Evolutionary conservation across 1,140 invertebrate genomes (phyloP).

Genomic region (Euborellia annulipes): DNA sequence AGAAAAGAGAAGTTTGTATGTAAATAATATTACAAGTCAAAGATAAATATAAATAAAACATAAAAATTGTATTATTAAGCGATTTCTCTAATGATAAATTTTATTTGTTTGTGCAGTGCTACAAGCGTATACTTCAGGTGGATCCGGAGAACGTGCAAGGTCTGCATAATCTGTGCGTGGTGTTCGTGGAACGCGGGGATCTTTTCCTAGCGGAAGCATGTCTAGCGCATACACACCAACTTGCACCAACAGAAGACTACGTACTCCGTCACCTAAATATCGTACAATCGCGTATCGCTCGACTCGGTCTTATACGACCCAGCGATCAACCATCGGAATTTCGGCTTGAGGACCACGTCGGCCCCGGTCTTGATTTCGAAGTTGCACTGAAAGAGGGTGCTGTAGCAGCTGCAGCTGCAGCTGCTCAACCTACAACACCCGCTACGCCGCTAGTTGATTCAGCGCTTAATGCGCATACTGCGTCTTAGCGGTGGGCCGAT

Average conservation of each 20-base stretch:
- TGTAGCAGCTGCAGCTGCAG: no score
- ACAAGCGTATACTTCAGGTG: conserved; percentile 66
- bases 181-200: conserved; percentile 80
- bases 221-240: conserved; percentile 53
- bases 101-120: conserved; percentile 49
- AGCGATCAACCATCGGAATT: no score
- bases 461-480: no score
- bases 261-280: conserved; percentile 75
- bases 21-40: no score
- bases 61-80: not conserved
- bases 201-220: conserved; percentile 69
- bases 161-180: conserved; percentile 89
- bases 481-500: no score
- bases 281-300: conserved; percentile 57
- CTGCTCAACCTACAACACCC: no score
- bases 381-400: no score
- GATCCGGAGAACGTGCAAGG: conserved; percentile 89
- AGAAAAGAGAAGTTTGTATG: no score
- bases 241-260: conserved; percentile 81
- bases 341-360: no score
- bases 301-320: no score
- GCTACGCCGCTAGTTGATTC: no score
- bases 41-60: not conserved
- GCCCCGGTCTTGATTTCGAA: no score
- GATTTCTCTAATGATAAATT: not conserved